A percentile compares a stretch with the other conserved stretches of the same genome.
These are phyloP conservation scores for Porites cylindrica DNA, from an alignment of 92 coral and sea anemone genomes.

Conservation along the genomic window DNA sequence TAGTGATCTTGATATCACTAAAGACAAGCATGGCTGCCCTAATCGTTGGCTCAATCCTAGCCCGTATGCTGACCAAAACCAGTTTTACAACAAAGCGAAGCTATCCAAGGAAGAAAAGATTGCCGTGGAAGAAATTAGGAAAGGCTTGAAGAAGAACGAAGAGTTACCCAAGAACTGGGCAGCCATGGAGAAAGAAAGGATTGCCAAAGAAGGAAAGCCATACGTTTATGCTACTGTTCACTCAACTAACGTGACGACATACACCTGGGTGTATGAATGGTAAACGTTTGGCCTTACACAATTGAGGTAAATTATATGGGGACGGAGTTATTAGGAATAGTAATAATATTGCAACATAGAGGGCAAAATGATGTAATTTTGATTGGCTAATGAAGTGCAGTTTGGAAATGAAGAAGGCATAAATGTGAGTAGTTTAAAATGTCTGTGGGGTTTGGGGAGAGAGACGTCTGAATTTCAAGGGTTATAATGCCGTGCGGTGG, in stretches of 20 bases:
- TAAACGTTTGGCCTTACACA: neutral
- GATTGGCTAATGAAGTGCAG: no score
- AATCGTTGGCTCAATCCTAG: constrained; percentile 10
- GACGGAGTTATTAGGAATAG: neutral
- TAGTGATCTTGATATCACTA: neutral
- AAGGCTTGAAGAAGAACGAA: neutral
- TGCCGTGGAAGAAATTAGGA: neutral
- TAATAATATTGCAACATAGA: no score
- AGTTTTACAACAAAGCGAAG: neutral
- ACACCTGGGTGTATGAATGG: constrained; percentile 39
- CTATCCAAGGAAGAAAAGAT: neutral
- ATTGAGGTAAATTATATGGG: neutral
- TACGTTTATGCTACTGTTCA: neutral
- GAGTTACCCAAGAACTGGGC: neutral
- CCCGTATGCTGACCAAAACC: neutral
- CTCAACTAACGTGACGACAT: neutral
- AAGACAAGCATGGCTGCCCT: constrained; percentile 30
- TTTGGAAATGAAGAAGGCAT: no score
- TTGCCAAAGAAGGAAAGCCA: neutral
- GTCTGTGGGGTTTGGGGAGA: no score
- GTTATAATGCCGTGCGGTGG: no score
- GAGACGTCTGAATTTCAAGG: no score
- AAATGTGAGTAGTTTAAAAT: no score
- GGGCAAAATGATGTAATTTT: no score
- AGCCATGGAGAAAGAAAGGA: neutral